Base-by-base conservation (phyloP, 1,140 invertebrate genomes). In the Monomorium pharaonis region DNA sequence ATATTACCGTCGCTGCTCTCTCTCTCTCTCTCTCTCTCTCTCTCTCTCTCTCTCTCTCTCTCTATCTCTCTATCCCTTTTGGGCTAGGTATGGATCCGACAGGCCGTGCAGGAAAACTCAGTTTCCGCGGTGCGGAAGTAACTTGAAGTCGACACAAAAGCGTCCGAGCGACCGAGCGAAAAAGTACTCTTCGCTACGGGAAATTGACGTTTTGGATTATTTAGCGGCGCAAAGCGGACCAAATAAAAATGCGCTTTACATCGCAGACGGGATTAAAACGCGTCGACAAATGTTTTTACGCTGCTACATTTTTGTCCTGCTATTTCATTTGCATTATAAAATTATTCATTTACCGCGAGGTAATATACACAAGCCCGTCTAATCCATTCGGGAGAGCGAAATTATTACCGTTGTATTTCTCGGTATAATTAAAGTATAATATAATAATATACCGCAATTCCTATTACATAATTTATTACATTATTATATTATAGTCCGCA, bases 151-250 rank as follows among this genome's bases (percentile, higher is more conserved):
- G 58, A 58, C 81, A 84, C 81, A 84, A 84, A 84, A 84, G 72
- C 81, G 30, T 24, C 44, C 33, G 51, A 44, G 70, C 81, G 33
- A 76, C 78, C 78, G 58, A 84, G 72, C 81, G 44, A 84, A 84
- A 84, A 77, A 84, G 74, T 84, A 76, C 81, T 63, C 74, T 77
- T 62, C 44, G 56, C 72, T 62, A 77, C 72, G 60, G 81, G 72
- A 84, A 84, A 84, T 84, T 76, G 81, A 37, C 81, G 56, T 84
- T 84, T 77, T 75, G 56, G 81, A 84, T 77, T 84, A 76, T 84
- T 84, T 84, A 84, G 47, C 44, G 44, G 58, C 30, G 44, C 81
- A 84, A 77, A 58, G 51, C 67, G 51, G 27, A 14, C 78, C 37
- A 51, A 54, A 74, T 74, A 47, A 47, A n/a, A 74, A 58, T 21